Evolutionary conservation across 2,113 vertebrate genomes (phyloP), one percentile per base, ranked within the genome.

Genomic region (Epinephelus cyanopodus): DNA sequence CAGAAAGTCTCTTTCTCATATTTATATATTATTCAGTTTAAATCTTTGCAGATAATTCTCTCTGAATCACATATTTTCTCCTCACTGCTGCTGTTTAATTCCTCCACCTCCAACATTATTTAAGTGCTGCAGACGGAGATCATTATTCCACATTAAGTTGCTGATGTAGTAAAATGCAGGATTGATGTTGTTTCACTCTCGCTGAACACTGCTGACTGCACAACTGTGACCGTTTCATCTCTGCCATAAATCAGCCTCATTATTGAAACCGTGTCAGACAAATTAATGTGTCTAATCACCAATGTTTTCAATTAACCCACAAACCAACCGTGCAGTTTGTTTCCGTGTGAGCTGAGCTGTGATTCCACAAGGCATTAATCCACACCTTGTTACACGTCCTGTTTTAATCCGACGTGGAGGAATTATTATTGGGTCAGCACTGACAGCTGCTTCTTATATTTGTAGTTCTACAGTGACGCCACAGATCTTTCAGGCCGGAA

Each of bases 261-360:
- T 86, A 88, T 37, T 62, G 54, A 82, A 77, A 56, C 25, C 37
- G 48, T 89, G 87, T 91, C 85, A 60, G 77, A 85, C 85, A 83
- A 83, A 89, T 87, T 21, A 89, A 89, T 61, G 76, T 19, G 23
- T 74, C 87, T 89, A 85, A 91, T 88, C 74, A 48, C 57, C 48
- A 25, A 33, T 72, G 71, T 86, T 89, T 83, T 79, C 87, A 83
- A 89, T 86, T 91, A 89, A 74, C 60, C 62, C 78, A 19, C 70
- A 76, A 85, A 81, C 77, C 69, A 39, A 62, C 84, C 29, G 1
- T 81, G 69, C 65, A 9, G 48, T 25, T 23, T 39, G 50, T 64
- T 72, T 77, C 57, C n/a, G 5, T 3, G 15, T 56, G 27, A 74
- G 53, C 69, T 9, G 42, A 12, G 42, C 42, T 10, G 63, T 33